phyloP scores from a whole-genome alignment of 2,113 vertebrate species.

The Prinia subflava region DNA sequence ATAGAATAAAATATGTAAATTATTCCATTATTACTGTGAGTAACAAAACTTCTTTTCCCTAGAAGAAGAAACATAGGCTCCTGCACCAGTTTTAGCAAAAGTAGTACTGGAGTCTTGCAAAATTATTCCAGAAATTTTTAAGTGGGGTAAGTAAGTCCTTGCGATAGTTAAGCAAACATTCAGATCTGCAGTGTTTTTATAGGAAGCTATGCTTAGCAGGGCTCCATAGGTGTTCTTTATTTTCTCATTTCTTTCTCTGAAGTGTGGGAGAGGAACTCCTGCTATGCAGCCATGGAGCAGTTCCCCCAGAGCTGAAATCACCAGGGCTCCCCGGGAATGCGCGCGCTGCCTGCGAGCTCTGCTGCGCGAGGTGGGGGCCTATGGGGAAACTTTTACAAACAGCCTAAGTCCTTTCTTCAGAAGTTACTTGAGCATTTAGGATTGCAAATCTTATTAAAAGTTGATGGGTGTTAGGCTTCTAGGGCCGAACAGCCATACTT shows the following conservation, averaged over 20 bases:
- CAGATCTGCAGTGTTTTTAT: not conserved
- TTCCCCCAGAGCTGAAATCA: not conserved
- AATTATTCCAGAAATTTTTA: not conserved
- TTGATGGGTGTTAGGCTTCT: conserved; percentile 3
- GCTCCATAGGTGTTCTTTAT: not conserved
- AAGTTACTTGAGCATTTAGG: conserved; percentile 8
- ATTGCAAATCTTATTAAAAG: conserved; percentile 9
- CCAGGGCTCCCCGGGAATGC: not conserved
- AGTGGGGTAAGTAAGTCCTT: not conserved
- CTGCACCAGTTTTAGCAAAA: not conserved
- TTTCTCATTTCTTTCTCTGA: not conserved
- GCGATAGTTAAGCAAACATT: not conserved
- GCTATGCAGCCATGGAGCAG: rapidly evolving
- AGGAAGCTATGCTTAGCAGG: not conserved
- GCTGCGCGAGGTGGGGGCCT: not conserved
- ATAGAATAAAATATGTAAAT: not conserved
- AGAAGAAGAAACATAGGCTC: not conserved
- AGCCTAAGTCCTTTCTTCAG: not conserved
- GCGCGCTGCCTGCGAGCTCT: not conserved
- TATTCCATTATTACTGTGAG: not conserved
- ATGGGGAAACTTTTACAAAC: not conserved
- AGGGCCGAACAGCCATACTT: not conserved
- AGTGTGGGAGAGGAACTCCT: not conserved
- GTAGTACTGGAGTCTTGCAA: not conserved
- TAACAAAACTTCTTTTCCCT: not conserved